phyloP scores from a whole-genome alignment of 2,113 vertebrate species.

The Mobula hypostoma region DNA sequence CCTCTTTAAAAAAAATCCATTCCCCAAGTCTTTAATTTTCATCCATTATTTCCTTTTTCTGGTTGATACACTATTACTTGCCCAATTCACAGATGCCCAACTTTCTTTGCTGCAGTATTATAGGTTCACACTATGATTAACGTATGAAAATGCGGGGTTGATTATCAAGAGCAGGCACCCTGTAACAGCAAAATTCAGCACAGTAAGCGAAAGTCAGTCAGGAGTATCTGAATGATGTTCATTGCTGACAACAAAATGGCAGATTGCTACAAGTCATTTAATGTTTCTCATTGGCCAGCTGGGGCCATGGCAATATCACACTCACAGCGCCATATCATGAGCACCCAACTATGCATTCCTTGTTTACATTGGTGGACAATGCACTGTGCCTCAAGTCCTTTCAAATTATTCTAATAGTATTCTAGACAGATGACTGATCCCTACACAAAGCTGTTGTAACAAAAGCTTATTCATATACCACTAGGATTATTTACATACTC shows the following conservation, averaged over 20 bases:
- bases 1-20: neutral
- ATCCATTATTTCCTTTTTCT: neutral
- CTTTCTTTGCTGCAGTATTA: neutral
- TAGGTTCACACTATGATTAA: neutral
- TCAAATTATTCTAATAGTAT: constrained; percentile 25
- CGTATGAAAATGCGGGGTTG: neutral
- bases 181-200: too few relatives aligned
- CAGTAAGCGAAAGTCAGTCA: neutral
- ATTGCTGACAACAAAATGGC: neutral
- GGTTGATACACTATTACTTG: neutral
- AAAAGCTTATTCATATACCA: constrained; percentile 22
- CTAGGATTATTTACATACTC: constrained; percentile 10
- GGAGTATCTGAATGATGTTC: neutral
- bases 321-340: constrained; percentile 8
- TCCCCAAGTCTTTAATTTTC: neutral
- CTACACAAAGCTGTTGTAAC: neutral
- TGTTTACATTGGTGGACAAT: neutral
- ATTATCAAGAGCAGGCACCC: neutral
- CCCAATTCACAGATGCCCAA: neutral
- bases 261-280: constrained; percentile 31
- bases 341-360: neutral
- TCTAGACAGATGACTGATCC: constrained; percentile 17
- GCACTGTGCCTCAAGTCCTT: neutral
- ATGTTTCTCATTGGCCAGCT: constrained; percentile 25
- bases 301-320: neutral